Evolutionary conservation across 2,797 vertebrate species (phyloP).

Genomic region (Typhlichthys subterraneus): DNA sequence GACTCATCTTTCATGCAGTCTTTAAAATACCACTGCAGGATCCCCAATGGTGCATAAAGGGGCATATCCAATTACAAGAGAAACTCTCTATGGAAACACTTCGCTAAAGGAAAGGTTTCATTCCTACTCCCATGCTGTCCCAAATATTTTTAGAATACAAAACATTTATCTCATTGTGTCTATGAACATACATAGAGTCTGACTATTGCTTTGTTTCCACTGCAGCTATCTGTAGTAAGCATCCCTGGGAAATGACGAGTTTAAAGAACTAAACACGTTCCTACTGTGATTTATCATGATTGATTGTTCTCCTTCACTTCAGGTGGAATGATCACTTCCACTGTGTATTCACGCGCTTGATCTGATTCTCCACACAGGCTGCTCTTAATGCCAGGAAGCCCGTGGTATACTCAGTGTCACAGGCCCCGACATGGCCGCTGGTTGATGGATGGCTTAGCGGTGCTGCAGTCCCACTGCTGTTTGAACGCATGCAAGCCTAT

Average conservation of each 20-base stretch:
- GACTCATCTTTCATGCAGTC: conserved; percentile 12
- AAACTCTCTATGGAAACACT: conserved; percentile 16
- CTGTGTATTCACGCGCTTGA: conserved; percentile 51
- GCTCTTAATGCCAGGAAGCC: conserved; percentile 43
- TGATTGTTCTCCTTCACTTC: conserved; percentile 43
- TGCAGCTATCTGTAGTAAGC: conserved; percentile 18
- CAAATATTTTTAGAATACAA: conserved; percentile 27
- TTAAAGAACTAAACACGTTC: conserved; percentile 26
- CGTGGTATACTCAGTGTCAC: conserved; percentile 18
- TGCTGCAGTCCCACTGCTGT: conserved; percentile 11
- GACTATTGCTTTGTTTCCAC: conserved; percentile 8
- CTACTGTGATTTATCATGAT: conserved; percentile 36
- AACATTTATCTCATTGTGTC: conserved; percentile 27
- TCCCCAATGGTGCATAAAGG: conserved; percentile 1
- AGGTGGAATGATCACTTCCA: conserved; percentile 35
- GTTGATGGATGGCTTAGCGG: conserved; percentile 27
- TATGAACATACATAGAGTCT: conserved; percentile 23
- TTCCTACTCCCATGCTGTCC: conserved; percentile 21
- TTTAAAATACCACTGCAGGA: conserved; percentile 13
- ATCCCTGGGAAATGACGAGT: conserved; percentile 24
- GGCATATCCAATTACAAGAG: conserved; percentile 12
- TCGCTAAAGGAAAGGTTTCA: conserved; percentile 25
- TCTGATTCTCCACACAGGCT: conserved; percentile 46
- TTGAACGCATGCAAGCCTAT: conserved; percentile 17
- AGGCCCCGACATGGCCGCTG: neutral